Conservation (phyloP, 2,797 vertebrate genomes). For the Epinephelus malabaricus region DNA sequence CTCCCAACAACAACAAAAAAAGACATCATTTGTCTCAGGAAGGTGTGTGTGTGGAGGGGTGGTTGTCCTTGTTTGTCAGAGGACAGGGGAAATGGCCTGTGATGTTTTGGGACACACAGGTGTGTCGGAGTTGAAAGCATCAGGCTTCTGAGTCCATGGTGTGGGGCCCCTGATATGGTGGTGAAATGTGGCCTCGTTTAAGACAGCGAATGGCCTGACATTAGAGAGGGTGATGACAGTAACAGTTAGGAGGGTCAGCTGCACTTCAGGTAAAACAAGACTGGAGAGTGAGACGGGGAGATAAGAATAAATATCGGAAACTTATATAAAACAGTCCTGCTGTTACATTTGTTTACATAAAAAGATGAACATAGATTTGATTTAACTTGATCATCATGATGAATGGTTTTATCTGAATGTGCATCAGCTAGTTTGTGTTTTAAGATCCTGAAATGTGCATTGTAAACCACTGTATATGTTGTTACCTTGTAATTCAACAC, state of each 20-base stretch:
- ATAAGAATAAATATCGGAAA: slow-evolving; percentile 12
- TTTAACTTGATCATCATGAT: no score
- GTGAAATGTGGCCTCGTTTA: slow-evolving; percentile 83
- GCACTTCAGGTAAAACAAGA: slow-evolving; percentile 76
- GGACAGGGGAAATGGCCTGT: slow-evolving; percentile 74
- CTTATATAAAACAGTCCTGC: not conserved
- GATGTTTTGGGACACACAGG: slow-evolving; percentile 82
- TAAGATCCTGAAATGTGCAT: not conserved
- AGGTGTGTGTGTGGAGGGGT: slow-evolving; percentile 4
- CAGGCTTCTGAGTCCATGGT: slow-evolving; percentile 24
- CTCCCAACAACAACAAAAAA: slow-evolving; percentile 13
- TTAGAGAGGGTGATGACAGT: slow-evolving; percentile 90
- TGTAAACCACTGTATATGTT: no score
- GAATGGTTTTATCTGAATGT: not conserved
- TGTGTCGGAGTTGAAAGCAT: slow-evolving; percentile 75
- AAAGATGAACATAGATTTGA: not conserved
- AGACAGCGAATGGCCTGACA: slow-evolving; percentile 73
- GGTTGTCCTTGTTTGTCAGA: slow-evolving; percentile 68
- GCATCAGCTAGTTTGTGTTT: not conserved
- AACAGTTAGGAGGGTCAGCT: slow-evolving; percentile 62
- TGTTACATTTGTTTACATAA: not conserved
- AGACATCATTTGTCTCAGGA: slow-evolving; percentile 45
- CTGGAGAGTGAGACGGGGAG: not conserved
- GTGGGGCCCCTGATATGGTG: slow-evolving; percentile 59
- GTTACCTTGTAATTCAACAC: no score